These are phyloP conservation scores for Pteromalus puparum DNA, from an alignment of 1,140 invertebrate genomes.

Conservation along the genomic window DNA sequence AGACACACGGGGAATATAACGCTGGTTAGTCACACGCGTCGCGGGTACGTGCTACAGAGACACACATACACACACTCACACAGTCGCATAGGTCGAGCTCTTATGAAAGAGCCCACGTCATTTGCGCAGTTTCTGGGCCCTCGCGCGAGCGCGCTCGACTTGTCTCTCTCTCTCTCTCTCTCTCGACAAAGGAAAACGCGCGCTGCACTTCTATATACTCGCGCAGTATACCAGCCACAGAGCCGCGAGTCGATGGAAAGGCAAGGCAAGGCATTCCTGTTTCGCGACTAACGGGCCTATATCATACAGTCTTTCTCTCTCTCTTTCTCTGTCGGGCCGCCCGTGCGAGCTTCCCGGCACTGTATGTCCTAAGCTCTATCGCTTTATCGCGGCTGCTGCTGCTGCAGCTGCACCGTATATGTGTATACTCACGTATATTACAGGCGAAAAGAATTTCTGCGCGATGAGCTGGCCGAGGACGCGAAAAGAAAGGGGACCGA, in stretches of 20 bases:
- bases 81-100: not conserved
- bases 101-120: conserved; percentile 34
- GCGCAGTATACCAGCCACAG: too few species aligned
- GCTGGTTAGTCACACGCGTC: not conserved
- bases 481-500: too few species aligned
- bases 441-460: not conserved
- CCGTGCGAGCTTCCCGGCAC: not conserved
- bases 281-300: conserved; percentile 2
- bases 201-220: not conserved
- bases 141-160: not conserved
- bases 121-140: conserved; percentile 5
- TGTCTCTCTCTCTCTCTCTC: conserved; percentile 3
- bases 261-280: not conserved
- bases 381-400: not conserved
- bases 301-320: not conserved
- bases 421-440: too few species aligned
- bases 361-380: not conserved
- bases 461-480: not conserved
- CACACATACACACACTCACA: not conserved
- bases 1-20: not conserved
- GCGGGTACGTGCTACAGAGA: too few species aligned
- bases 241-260: not conserved
- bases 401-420: not conserved
- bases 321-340: not conserved
- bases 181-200: not conserved